phyloP scores from a whole-genome alignment of 1,140 invertebrate species.

The Drosophila aff. region DNA sequence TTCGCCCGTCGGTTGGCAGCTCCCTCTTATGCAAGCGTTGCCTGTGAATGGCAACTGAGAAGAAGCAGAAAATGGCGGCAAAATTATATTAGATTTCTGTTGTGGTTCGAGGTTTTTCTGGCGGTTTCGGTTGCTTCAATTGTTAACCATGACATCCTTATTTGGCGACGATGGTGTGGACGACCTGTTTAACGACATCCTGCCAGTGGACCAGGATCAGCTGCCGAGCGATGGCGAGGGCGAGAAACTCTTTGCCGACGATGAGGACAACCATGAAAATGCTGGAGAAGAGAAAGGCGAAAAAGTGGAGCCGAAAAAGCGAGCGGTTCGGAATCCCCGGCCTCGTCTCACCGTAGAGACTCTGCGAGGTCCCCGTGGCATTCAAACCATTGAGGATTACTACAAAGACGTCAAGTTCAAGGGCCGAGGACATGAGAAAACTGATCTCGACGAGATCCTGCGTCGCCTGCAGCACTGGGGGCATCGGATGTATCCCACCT shows the following conservation, averaged over 20 bases:
- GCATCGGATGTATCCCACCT: conserved; percentile 95
- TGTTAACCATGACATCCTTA: conserved; percentile 64
- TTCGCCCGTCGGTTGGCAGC: conserved; percentile 49
- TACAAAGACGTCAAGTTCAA: conserved; percentile 94
- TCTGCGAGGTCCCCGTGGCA: conserved; percentile 91
- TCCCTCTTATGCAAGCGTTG: conserved; percentile 9
- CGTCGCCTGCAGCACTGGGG: conserved; percentile 96
- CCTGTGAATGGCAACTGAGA: conserved; percentile 28
- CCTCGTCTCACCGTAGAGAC: conserved; percentile 90
- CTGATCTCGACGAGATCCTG: conserved; percentile 93
- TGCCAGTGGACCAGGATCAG: conserved; percentile 54
- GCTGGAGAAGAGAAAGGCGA: conserved; percentile 26
- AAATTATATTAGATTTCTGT: conserved; percentile 50
- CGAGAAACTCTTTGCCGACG: conserved; percentile 73
- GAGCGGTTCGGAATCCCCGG: conserved; percentile 88
- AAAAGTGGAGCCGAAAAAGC: conserved; percentile 85
- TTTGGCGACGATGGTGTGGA: conserved; percentile 82
- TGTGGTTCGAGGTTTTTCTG: conserved; percentile 5
- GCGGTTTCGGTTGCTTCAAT: background rate
- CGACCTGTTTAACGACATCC: conserved; percentile 74
- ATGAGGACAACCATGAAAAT: conserved; percentile 50
- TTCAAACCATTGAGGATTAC: conserved; percentile 91
- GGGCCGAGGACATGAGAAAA: conserved; percentile 93
- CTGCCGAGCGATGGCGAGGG: conserved; percentile 71
- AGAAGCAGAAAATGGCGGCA: conserved; percentile 76